Evolutionary conservation across 2,888 invertebrate species (phyloP), one percentile per base, ranked within the genome.

Genomic region (Drosophila neoperkinsi): DNA sequence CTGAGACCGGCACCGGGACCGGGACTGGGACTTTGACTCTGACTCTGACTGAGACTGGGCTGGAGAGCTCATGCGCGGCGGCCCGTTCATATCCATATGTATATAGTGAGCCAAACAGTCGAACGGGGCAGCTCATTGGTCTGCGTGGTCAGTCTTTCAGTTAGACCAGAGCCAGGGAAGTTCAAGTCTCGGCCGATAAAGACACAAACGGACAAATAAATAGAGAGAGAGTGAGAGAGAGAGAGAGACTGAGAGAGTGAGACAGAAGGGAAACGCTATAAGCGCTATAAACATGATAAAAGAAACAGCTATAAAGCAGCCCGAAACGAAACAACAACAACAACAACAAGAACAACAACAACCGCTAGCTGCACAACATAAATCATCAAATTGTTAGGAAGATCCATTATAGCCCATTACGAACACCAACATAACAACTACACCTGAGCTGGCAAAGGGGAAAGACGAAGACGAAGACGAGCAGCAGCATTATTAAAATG

Each of bases 381-480:
- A 90, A 91, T 88, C 83, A 90, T 90, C 88, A 88, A 90, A 91
- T 88, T 89, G 90, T 89, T 91, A 90, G 91, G 85, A 85, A 84
- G 89, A 84, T 87, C 81, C 91, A 91, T 88, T 90, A 92, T 90
- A 83, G 85, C 81, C 91, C 90, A 90, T 92, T 91, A 91, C 82
- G 76, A 78, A 83, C 91, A 81, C 84, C 83, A 69, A 58, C 58
- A 18, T 51, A 46, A 25, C 16, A 46, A 53, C 69, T 65, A 62
- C 76, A 76, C 74, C 78, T 82, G 74, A 80, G 58, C 78, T 53
- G 63, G n/a, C 66, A 43, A 66, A 60, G 79, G 61, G 57, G 50
- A 65, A 0, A 10, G 25, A 21, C 0, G 25, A 2, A 5, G 25
- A 31, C 0, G 25, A 2, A 50, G 46, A 46, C 25, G 46, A 2